Percentiles rank a stretch among this genome's conserved stretches.
These are phyloP conservation scores for Temnothorax longispinosus DNA, from an alignment of 1,140 invertebrate genomes.

Conservation along the genomic window DNA sequence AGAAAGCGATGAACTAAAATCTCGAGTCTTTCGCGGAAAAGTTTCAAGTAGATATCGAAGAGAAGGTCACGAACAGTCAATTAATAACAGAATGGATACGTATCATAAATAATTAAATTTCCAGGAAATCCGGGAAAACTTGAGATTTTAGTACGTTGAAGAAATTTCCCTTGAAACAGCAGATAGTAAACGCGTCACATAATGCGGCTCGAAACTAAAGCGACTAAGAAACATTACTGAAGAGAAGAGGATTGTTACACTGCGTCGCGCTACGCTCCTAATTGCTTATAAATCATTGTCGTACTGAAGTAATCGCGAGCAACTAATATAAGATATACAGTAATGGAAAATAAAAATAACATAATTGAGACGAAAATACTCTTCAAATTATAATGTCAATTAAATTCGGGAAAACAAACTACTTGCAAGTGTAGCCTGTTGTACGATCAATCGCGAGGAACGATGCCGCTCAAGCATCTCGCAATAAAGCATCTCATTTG, in stretches of 20 bases:
- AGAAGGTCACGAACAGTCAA: not conserved
- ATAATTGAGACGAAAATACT: not conserved
- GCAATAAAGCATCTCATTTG: conserved; percentile 37
- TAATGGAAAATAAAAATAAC: not conserved
- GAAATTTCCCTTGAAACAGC: conserved; percentile 35
- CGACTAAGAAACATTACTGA: not conserved
- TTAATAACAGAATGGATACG: not conserved
- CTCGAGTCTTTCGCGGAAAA: conserved; percentile 3
- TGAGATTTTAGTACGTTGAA: conserved; percentile 12
- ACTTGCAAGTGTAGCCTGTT: not conserved
- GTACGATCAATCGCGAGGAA: conserved; percentile 1
- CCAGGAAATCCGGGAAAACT: not conserved
- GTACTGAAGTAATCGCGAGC: conserved; percentile 4
- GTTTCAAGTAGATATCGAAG: not conserved
- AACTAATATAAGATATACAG: not conserved
- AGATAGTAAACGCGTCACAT: conserved; percentile 14
- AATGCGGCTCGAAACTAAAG: not conserved
- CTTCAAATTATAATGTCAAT: conserved; percentile 36
- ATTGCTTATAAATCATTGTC: conserved; percentile 23
- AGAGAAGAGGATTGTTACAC: conserved; percentile 54
- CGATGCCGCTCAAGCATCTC: conserved; percentile 25
- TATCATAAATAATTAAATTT: not conserved
- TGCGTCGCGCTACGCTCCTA: conserved; percentile 64
- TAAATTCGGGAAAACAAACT: conserved; percentile 1
- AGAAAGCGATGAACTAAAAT: conserved; percentile 2